Conservation (phyloP, 2,797 vertebrate species). For the Sarcoramphus papa region DNA sequence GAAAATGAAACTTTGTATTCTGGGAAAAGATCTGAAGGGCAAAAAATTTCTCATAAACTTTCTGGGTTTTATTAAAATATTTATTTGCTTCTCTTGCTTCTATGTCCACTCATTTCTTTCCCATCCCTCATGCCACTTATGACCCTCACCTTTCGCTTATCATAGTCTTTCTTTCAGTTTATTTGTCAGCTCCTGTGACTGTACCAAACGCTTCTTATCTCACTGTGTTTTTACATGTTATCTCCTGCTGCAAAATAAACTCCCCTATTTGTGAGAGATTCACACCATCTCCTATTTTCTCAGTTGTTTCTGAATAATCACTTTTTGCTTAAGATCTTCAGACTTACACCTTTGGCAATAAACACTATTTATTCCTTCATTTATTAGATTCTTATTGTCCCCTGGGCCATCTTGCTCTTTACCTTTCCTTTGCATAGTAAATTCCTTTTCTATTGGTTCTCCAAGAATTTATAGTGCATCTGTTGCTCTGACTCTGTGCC, state of each 20-base stretch:
- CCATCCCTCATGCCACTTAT: not conserved
- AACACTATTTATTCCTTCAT: not conserved
- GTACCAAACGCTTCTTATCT: not conserved
- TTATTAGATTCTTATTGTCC: not conserved
- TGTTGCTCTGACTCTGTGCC: not conserved
- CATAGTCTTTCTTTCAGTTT: not conserved
- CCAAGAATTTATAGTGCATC: not conserved
- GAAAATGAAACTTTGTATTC: not conserved
- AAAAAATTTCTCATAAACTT: not conserved
- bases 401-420: not conserved
- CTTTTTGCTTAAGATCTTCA: not conserved
- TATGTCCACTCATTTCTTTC: not conserved
- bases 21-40: not conserved
- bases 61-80: not conserved
- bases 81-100: not conserved
- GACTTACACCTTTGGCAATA: not conserved
- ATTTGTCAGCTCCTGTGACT: not conserved
- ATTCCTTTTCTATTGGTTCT: conserved; percentile 1
- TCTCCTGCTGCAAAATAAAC: not conserved
- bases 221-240: not conserved
- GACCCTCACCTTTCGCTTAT: not conserved
- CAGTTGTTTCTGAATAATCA: not conserved
- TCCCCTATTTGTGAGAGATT: not conserved
- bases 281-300: not conserved
- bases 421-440: not conserved